Percentiles rank a stretch among this genome's conserved stretches.
phyloP scores from a whole-genome alignment of 2,113 vertebrate genomes.

The Hirundichthys speculiger region DNA sequence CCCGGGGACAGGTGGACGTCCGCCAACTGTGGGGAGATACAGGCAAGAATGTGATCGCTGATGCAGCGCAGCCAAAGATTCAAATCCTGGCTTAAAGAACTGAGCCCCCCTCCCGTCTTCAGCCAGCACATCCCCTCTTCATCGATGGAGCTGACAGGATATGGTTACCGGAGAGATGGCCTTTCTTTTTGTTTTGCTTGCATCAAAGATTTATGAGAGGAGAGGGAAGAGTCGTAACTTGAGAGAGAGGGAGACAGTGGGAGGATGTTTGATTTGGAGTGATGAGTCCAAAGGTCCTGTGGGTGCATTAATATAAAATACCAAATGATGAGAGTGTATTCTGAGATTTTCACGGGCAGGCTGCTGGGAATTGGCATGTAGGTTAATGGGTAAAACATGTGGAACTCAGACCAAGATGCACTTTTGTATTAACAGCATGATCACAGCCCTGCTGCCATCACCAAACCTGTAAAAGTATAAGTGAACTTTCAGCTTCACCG shows the following conservation, averaged over 20 bases:
- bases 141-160: conserved; percentile 22
- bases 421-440: conserved; percentile 46
- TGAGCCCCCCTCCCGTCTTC: not conserved
- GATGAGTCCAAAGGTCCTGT: conserved; percentile 16
- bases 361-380: conserved; percentile 19
- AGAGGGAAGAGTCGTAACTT: conserved; percentile 15
- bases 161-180: conserved; percentile 22
- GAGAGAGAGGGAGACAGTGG: conserved; percentile 20
- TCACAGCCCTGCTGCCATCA: conserved; percentile 33
- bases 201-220: conserved; percentile 17
- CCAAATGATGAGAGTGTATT: conserved; percentile 12
- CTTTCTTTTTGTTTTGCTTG: conserved; percentile 17
- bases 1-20: conserved; percentile 67
- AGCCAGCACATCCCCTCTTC: conserved; percentile 10
- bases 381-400: conserved; percentile 53
- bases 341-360: conserved; percentile 6
- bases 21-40: conserved; percentile 66
- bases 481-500: conserved; percentile 36
- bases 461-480: conserved; percentile 35
- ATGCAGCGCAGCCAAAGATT: conserved; percentile 40
- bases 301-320: conserved; percentile 11
- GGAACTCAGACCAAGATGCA: conserved; percentile 28
- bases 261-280: conserved; percentile 45
- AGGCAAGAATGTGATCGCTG: conserved; percentile 59
- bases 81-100: conserved; percentile 30